Conservation (phyloP, 2,888 invertebrate genomes). For the Parthenolecanium corni region DNA sequence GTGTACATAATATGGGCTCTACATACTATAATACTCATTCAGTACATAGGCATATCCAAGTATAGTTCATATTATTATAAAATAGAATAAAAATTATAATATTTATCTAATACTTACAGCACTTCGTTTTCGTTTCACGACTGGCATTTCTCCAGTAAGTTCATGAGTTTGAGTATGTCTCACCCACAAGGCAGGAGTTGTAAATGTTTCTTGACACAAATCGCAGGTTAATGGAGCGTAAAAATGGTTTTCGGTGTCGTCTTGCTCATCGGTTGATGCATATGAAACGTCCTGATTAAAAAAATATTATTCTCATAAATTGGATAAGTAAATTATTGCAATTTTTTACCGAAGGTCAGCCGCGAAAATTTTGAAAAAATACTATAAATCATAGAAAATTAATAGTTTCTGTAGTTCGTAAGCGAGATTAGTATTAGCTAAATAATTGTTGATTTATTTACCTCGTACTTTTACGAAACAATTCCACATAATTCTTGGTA, state of each 20-base stretch:
- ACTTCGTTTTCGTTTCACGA: slow-evolving; percentile 32
- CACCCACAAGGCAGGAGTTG: slow-evolving; percentile 70
- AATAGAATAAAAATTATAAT: too few relatives aligned
- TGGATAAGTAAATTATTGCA: not conserved
- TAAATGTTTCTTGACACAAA: slow-evolving; percentile 71
- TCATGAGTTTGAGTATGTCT: slow-evolving; percentile 64
- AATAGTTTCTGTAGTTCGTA: not conserved
- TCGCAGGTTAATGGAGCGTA: slow-evolving; percentile 72
- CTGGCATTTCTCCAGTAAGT: slow-evolving; percentile 33
- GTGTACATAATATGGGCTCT: too few relatives aligned
- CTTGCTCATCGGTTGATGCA: slow-evolving; percentile 37
- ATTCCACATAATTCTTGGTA: too few relatives aligned
- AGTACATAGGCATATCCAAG: too few relatives aligned
- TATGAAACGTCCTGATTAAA: slow-evolving; percentile 31
- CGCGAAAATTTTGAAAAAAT: not conserved
- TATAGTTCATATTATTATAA: too few relatives aligned
- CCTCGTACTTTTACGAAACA: too few relatives aligned
- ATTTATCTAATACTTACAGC: too few relatives aligned
- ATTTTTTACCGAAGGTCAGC: not conserved
- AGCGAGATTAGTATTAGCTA: too few relatives aligned
- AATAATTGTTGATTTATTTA: too few relatives aligned
- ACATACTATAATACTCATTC: too few relatives aligned
- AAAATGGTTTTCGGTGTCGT: slow-evolving; percentile 34
- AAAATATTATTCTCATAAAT: not conserved
- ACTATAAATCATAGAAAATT: not conserved